These are phyloP conservation scores for Rhagium mordax DNA, from an alignment of 2,888 invertebrate species.

Conservation along the genomic window DNA sequence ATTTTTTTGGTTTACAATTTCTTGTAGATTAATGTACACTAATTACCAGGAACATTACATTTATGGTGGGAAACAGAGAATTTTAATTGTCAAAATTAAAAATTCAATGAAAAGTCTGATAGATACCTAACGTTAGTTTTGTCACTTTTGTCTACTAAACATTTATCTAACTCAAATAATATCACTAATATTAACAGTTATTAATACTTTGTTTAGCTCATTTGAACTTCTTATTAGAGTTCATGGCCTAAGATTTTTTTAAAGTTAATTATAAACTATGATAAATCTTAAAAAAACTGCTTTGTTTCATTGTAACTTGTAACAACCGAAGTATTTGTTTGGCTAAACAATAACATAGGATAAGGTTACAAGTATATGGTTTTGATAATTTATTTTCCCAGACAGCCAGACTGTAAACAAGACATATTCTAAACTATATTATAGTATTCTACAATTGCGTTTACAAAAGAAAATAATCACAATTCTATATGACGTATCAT, in stretches of 20 bases:
- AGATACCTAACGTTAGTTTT: no score
- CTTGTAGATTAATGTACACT: no score
- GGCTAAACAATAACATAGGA: neutral
- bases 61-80: no score
- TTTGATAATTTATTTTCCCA: neutral
- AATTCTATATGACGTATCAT: constrained; percentile 43
- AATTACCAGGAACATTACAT: no score
- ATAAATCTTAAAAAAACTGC: neutral
- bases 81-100: no score
- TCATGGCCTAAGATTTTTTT: neutral
- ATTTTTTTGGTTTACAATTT: no score
- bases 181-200: no score
- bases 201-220: neutral
- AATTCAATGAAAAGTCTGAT: no score
- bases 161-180: no score
- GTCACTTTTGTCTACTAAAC: no score
- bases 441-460: neutral
- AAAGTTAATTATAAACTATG: neutral
- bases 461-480: constrained; percentile 32
- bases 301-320: neutral
- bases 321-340: neutral
- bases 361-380: neutral
- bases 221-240: neutral
- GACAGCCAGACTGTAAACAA: neutral
- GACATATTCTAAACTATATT: neutral